These are phyloP conservation scores for Hyperopisus bebe DNA, from an alignment of 2,113 vertebrate genomes.

Conservation along the genomic window DNA sequence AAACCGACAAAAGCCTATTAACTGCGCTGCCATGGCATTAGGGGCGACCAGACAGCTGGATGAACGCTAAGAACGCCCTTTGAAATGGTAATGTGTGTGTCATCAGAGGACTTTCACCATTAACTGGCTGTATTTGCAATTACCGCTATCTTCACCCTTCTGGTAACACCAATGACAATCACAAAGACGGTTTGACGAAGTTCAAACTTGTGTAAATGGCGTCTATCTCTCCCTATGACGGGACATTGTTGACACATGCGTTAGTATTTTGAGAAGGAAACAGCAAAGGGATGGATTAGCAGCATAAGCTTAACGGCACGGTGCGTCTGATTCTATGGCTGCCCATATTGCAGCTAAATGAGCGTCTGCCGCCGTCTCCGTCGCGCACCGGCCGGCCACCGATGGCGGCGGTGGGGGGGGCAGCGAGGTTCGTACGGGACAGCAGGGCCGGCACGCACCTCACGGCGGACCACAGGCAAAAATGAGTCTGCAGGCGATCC, in stretches of 20 bases:
- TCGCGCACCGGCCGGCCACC: background rate
- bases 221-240: background rate
- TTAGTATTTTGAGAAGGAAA: background rate
- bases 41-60: conserved; percentile 13
- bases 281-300: background rate
- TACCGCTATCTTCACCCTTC: background rate
- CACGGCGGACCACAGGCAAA: background rate
- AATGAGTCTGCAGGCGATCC: background rate
- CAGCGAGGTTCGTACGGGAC: background rate
- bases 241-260: background rate
- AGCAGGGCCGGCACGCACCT: background rate
- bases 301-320: background rate
- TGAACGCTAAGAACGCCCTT: conserved; percentile 33
- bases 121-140: background rate
- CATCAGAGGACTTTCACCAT: background rate
- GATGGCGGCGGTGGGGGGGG: background rate
- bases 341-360: background rate
- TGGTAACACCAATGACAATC: background rate
- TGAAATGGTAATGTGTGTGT: conserved; percentile 26
- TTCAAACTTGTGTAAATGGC: background rate
- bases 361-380: background rate
- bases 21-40: conserved; percentile 37
- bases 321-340: background rate
- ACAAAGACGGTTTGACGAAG: background rate
- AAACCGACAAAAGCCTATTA: conserved; percentile 54